Evolutionary conservation across 2,888 invertebrate genomes (phyloP), one percentile per base, ranked within the genome.

Genomic region (Choreutis nemorana): DNA sequence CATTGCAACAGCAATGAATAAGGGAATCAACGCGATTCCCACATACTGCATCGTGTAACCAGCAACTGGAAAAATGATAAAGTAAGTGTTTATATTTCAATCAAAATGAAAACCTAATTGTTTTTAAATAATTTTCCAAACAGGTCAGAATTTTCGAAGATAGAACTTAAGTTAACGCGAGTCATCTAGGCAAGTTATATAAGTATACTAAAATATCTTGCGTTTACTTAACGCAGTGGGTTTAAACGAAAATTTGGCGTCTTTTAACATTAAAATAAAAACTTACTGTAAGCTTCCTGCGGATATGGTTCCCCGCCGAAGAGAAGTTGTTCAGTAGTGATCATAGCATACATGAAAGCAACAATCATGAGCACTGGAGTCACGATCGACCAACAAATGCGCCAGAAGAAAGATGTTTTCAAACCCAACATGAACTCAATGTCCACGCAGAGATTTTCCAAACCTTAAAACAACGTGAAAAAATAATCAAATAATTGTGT

Each of bases 361-460:
- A 79, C 49, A 2, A 83, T 71, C 64, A 89, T 81, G 2, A 86
- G 58, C 1, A 82, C 35, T 0, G 89, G 90, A 1, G 87, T 87
- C 6, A 87, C 45, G 3, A 87, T 36, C 1, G 79, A 73, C 90
- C 90, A 90, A 37, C 87, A 87, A 11, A 86, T 40, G 39, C 87
- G 75, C 89, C 89, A 90, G 47, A 88, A 90, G 21, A 81, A 45
- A 1, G 83, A 77, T 1, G 38, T 82, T 50, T 83, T 81, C 21
- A 66, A 67, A 3, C 83, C 82, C 34, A 87, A 58, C 89, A 90
- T 90, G 48, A 87, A 90, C 50, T 89, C 87, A 15, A 87, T 61
- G 44, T 90, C 89, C 27, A 42, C 20, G 29, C 42, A 42, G 4
- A 41, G 11, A 29, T 42, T 42, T 31, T 42, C 42, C 9, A 42